Conservation (phyloP, 2,888 invertebrate genomes). For the Palloptera scutellata region DNA sequence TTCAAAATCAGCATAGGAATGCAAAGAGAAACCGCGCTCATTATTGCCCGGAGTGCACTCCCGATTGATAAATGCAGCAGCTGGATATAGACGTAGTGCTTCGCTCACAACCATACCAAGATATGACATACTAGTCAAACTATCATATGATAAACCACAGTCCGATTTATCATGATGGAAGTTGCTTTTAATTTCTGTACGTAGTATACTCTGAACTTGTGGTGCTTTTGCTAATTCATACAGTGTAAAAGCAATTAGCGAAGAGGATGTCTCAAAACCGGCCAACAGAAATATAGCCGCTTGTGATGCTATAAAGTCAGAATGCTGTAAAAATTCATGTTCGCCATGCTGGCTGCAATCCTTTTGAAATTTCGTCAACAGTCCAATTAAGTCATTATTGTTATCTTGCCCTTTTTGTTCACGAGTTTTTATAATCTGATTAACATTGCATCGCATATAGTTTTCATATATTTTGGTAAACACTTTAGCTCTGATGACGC, state of each 20-base stretch:
- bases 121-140: slow-evolving; percentile 58
- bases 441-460: slow-evolving; percentile 53
- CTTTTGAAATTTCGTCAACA: slow-evolving; percentile 51
- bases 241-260: slow-evolving; percentile 62
- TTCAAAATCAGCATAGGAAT: slow-evolving; percentile 47
- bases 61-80: slow-evolving; percentile 58
- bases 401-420: background rate
- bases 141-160: slow-evolving; percentile 58
- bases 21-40: slow-evolving; percentile 46
- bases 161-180: slow-evolving; percentile 34
- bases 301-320: slow-evolving; percentile 56
- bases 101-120: slow-evolving; percentile 63
- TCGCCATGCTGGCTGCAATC: background rate
- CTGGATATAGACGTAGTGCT: slow-evolving; percentile 58
- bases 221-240: slow-evolving; percentile 62
- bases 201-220: slow-evolving; percentile 57
- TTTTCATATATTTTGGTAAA: slow-evolving; percentile 45
- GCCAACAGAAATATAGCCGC: slow-evolving; percentile 58
- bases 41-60: slow-evolving; percentile 47
- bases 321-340: slow-evolving; percentile 38
- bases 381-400: slow-evolving; percentile 64
- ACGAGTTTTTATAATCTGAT: background rate
- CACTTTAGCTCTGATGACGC: slow-evolving; percentile 48
- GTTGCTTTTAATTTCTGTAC: slow-evolving; percentile 55
- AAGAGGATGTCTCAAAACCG: slow-evolving; percentile 61